Base-by-base conservation (phyloP, 2,797 vertebrate species). In the Diglossa cyanea region DNA sequence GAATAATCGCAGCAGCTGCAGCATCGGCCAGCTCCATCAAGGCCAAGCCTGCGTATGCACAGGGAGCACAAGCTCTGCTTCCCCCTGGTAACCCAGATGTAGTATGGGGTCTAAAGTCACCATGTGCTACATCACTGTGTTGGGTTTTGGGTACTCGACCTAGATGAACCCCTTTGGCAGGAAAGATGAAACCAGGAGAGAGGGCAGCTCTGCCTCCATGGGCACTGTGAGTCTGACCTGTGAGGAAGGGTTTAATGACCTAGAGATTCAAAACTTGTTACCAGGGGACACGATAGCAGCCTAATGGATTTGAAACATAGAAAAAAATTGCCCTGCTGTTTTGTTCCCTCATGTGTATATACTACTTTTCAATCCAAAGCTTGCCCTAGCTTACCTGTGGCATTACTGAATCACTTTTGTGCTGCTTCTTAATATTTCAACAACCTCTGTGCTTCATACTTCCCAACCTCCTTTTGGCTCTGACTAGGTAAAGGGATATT, bases 1-100 rank as follows among this genome's bases (percentile, higher is more conserved):
- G 55, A 71, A 51, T 48, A 44, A 45, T 24, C 0, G 0, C 0
- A 0, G 67, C 54, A 48, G 40, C 72, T 6, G 1, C 63, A 71
- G 44, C 51, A 9, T 21, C 4, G 3, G 65, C 68, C 60, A 28
- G 55, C 47, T 88, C 72, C 40, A 5, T 17, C 45, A 44, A 21
- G 37, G 58, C 44, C 37, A 33, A 33, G 48, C 4, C 23, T 37
- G 14, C 12, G 0, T 0, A 1, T 3, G 4, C 39, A 7, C 12
- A 37, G 39, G 44, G 51, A 88, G 65, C 44, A 37, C 33, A 26
- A 40, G 40, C 50, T 81, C 62, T 75, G 40, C 4, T 0, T 84
- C 31, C 35, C 35, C 17, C 33, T 85, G 45, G 5, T 42, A n/a
- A 35, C 37, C 37, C 68, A 51, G 67, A 24, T 16, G 42, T 5